Base-by-base conservation (phyloP, 2,113 vertebrate genomes). In the Gobius niger region DNA sequence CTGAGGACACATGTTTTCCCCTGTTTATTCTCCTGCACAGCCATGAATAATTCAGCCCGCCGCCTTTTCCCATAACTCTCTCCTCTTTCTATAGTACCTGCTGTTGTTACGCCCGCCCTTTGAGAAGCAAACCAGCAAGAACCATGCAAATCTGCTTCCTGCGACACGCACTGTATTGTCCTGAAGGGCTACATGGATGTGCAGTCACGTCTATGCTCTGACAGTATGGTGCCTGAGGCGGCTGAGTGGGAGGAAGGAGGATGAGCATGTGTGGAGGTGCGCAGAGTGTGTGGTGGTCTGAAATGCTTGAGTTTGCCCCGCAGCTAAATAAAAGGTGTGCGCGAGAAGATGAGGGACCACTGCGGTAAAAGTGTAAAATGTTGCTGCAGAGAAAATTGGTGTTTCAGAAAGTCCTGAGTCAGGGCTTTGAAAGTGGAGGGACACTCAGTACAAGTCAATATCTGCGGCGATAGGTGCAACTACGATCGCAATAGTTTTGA, bases 21-120 rank as follows among this genome's bases (percentile, higher is more conserved):
- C 52, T 63, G 62, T 65, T 79, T 47, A 11, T 61, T 44, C 41
- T 80, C 82, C 77, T 61, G 65, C 73, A 7, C 54, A 47, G 24
- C 40, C 9, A 89, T 91, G 87, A 92, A 91, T 92, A 89, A 91
- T 92, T 91, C 87, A 93, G 70, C 69, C 40, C 82, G 67, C 81
- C 70, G 59, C 75, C 59, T 65, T 77, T 18, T n/a, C 40, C 61
- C 60, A 51, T 24, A 49, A 64, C 53, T 68, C 70, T 67, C 8
- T 7, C 8, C 1, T 24, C 52, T 52, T 16, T 52, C 40, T 24
- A 10, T 44, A 13, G n/a, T 41, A 62, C 14, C 15, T 78, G 51
- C 15, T 78, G 51, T 60, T 50, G 68, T 24, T 75, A 66, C 73
- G 18, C 59, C 67, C 41, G 63, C 34, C 73, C 73, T 84, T 80